Percentiles rank a stretch among this genome's conserved stretches.
phyloP scores from a whole-genome alignment of 2,113 vertebrate genomes.

The Lipotes vexillifer region DNA sequence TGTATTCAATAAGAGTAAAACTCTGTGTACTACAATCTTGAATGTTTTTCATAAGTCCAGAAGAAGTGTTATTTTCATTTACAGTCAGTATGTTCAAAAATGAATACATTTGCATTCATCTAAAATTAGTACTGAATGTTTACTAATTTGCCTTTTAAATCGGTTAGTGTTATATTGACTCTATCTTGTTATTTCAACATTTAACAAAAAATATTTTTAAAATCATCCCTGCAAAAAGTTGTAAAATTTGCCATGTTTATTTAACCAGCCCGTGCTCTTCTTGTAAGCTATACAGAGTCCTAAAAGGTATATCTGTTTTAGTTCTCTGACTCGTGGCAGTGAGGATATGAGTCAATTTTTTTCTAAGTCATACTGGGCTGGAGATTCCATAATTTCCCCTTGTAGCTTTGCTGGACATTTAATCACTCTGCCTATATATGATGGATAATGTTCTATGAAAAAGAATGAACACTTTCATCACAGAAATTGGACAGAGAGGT shows the following conservation, averaged over 20 bases:
- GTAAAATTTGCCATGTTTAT: neutral
- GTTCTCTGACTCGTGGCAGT: neutral
- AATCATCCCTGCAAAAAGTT: neutral
- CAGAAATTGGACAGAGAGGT: neutral
- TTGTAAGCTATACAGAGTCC: neutral
- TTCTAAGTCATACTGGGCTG: neutral
- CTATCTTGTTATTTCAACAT: neutral
- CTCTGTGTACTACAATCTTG: neutral
- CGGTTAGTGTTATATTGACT: neutral
- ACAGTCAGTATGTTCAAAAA: neutral
- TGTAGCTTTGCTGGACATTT: neutral
- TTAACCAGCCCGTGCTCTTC: neutral
- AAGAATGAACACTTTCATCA: neutral
- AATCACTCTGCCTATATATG: neutral
- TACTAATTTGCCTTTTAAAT: neutral
- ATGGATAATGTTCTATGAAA: neutral
- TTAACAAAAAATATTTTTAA: neutral
- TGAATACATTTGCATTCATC: neutral
- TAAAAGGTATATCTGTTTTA: neutral
- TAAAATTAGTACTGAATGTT: neutral
- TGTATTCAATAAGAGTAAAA: neutral
- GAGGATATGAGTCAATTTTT: neutral
- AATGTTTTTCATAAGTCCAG: neutral
- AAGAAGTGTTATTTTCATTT: neutral
- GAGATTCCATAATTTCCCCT: neutral